phyloP scores from a whole-genome alignment of 2,888 invertebrate genomes.

The Tribolium freemani region DNA sequence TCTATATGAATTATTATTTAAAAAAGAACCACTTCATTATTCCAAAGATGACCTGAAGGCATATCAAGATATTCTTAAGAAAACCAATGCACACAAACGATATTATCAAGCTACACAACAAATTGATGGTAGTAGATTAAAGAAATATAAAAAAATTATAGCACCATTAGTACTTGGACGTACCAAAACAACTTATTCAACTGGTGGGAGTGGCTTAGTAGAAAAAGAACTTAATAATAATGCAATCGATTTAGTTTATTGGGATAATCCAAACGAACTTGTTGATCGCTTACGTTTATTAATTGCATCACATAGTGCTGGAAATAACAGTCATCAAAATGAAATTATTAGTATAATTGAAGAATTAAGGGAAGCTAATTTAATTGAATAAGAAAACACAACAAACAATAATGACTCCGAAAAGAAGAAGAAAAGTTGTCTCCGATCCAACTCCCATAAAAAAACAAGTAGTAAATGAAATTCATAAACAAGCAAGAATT shows the following conservation, averaged over 20 bases:
- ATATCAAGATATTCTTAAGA: conserved; percentile 22
- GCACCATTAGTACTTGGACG: neutral
- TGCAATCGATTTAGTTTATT: conserved; percentile 43
- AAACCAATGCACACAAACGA: conserved; percentile 36
- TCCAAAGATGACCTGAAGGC: neutral
- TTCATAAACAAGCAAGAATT: conserved; percentile 27
- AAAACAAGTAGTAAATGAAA: conserved; percentile 15
- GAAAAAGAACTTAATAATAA: conserved; percentile 23
- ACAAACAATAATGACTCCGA: neutral
- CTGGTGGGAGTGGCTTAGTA: neutral
- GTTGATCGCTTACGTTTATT: conserved; percentile 46
- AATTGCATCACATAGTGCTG: conserved; percentile 44
- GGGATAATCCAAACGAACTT: conserved; percentile 50
- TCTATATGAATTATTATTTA: conserved; percentile 46
- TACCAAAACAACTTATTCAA: conserved; percentile 1
- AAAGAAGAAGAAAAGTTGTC: too few species aligned
- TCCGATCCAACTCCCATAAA: neutral
- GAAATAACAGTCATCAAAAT: conserved; percentile 43
- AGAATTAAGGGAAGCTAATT: conserved; percentile 38
- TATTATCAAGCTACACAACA: conserved; percentile 29
- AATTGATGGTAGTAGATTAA: conserved; percentile 31
- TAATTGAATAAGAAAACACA: conserved; percentile 24
- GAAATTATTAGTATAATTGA: conserved; percentile 47
- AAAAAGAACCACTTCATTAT: conserved; percentile 28
- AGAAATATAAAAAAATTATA: conserved; percentile 40